These are phyloP conservation scores for Lipophrys pholis DNA, from an alignment of 2,113 vertebrate species.

Conservation along the genomic window DNA sequence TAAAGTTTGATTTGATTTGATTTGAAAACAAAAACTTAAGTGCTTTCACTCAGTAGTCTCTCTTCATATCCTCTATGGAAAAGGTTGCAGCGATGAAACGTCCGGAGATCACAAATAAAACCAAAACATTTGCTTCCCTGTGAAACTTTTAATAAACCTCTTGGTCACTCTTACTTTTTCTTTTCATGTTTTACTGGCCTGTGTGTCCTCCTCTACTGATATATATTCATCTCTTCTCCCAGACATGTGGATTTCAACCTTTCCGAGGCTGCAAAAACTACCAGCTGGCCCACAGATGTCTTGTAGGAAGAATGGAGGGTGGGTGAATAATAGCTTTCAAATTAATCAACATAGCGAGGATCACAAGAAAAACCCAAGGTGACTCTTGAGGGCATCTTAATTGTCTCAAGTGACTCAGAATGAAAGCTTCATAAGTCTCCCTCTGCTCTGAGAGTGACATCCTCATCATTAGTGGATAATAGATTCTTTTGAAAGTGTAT, in stretches of 20 bases:
- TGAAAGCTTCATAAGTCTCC: constrained; percentile 24
- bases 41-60: background rate
- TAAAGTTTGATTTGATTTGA: too few species aligned
- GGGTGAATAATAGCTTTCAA: constrained; percentile 39
- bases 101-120: background rate
- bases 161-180: background rate
- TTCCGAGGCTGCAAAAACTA: constrained; percentile 20
- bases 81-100: background rate
- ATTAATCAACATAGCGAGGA: constrained; percentile 27
- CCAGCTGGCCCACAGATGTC: constrained; percentile 35
- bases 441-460: constrained; percentile 11
- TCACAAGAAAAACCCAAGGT: constrained; percentile 35
- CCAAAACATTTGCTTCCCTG: constrained; percentile 7
- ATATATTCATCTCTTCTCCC: constrained; percentile 45
- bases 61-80: background rate
- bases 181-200: constrained; percentile 24
- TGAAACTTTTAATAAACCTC: constrained; percentile 28
- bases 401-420: constrained; percentile 27
- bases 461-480: constrained; percentile 42
- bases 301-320: constrained; percentile 11
- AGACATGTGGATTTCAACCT: constrained; percentile 54
- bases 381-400: constrained; percentile 34
- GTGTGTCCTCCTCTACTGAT: constrained; percentile 29
- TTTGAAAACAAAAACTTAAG: too few species aligned
- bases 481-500: constrained; percentile 44